Conservation (phyloP, 2,888 invertebrate species). For the Drosophila greeni region DNA sequence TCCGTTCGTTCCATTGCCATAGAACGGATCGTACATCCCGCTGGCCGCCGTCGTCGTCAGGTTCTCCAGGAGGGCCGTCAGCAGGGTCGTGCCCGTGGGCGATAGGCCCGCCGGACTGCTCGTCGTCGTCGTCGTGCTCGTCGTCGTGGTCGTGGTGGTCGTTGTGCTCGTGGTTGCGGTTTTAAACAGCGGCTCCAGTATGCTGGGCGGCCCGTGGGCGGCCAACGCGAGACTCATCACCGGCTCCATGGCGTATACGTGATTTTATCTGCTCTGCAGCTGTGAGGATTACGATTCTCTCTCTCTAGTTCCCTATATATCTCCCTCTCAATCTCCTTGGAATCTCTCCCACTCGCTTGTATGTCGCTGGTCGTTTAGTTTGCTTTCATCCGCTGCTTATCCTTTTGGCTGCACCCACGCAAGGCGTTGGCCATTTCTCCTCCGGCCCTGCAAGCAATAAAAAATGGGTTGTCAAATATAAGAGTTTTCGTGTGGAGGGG, state of each 20-base stretch:
- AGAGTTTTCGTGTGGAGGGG: background rate
- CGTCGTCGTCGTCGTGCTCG: slow-evolving; percentile 61
- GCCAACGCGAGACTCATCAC: slow-evolving; percentile 71
- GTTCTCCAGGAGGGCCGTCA: slow-evolving; percentile 71
- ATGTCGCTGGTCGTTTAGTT: slow-evolving; percentile 31
- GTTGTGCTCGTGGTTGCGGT: slow-evolving; percentile 76
- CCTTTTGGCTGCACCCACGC: slow-evolving; percentile 65
- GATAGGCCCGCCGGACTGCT: slow-evolving; percentile 50
- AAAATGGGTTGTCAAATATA: slow-evolving; percentile 19
- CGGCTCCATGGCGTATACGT: slow-evolving; percentile 64
- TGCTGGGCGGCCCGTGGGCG: slow-evolving; percentile 77
- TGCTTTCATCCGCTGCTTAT: slow-evolving; percentile 42
- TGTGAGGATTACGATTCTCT: slow-evolving; percentile 11
- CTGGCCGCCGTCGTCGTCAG: slow-evolving; percentile 69
- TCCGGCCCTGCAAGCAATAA: slow-evolving; percentile 51
- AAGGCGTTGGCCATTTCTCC: slow-evolving; percentile 57
- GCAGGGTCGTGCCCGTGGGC: slow-evolving; percentile 64
- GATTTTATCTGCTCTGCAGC: slow-evolving; percentile 41
- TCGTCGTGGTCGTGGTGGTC: slow-evolving; percentile 74
- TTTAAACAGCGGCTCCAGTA: slow-evolving; percentile 76
- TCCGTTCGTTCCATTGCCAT: slow-evolving; percentile 68
- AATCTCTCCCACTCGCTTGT: slow-evolving; percentile 2
- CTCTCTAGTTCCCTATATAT: background rate
- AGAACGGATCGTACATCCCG: slow-evolving; percentile 62
- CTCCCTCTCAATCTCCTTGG: slow-evolving; percentile 9